Conservation (phyloP, 2,888 invertebrate species). For the Boloria euphrosyne region DNA sequence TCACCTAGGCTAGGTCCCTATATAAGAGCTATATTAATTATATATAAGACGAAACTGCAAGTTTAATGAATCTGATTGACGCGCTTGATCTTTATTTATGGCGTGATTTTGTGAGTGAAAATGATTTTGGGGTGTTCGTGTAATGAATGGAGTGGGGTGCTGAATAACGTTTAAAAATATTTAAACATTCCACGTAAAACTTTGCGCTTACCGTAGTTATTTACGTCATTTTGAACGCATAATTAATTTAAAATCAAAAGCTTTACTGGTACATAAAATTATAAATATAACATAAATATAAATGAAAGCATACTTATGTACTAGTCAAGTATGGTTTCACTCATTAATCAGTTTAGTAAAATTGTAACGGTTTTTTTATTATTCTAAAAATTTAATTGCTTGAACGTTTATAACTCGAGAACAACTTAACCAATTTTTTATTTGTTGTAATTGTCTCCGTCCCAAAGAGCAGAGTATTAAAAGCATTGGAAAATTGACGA, state of each 20-base stretch:
- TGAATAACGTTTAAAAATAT: conserved; percentile 20
- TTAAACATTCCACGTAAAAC: conserved; percentile 20
- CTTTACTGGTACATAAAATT: conserved; percentile 5
- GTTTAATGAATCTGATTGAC: background rate
- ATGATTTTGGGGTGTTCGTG: conserved; percentile 16
- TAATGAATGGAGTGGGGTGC: conserved; percentile 16
- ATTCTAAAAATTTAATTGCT: no score
- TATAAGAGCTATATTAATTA: no score
- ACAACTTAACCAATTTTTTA: no score
- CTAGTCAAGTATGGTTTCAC: no score
- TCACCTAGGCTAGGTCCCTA: no score
- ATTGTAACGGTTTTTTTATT: no score
- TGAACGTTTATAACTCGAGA: no score
- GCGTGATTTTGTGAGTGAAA: conserved; percentile 15
- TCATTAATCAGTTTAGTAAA: no score
- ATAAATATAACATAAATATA: background rate
- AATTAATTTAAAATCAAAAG: conserved; percentile 9
- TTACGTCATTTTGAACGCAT: conserved; percentile 17
- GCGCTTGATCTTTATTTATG: conserved; percentile 3
- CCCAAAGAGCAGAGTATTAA: no score
- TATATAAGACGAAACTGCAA: background rate
- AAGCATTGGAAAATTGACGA: no score
- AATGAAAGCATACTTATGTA: no score
- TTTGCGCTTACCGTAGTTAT: conserved; percentile 11
- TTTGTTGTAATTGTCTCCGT: no score